Percentiles rank a stretch among this genome's conserved stretches.
Conservation (phyloP, 2,113 vertebrate species). For the Probosciger aterrimus region DNA sequence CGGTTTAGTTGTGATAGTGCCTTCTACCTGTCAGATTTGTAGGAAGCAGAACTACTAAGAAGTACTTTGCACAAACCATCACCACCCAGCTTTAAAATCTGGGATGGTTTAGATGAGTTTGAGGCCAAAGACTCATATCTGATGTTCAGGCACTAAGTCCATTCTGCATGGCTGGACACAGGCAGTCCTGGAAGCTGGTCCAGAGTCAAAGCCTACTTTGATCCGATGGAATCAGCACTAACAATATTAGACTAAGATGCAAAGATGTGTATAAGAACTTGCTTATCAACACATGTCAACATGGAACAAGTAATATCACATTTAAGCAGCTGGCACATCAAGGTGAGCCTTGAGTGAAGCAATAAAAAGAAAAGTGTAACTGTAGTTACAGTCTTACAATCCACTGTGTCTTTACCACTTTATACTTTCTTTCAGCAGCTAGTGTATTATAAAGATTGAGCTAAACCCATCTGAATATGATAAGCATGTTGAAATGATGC, state of each 20-base stretch:
- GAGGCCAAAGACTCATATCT: background rate
- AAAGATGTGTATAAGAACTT: background rate
- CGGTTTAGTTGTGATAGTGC: background rate
- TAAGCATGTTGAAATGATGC: background rate
- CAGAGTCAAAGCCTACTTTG: background rate
- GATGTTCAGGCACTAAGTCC: background rate
- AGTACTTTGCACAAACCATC: background rate
- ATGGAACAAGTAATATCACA: background rate
- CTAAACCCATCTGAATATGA: background rate
- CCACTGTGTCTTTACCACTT: background rate
- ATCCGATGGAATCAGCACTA: background rate
- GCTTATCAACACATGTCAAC: background rate
- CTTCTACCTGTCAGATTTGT: background rate
- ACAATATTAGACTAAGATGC: background rate
- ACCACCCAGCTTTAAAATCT: background rate
- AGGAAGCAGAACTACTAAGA: background rate
- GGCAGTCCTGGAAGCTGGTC: background rate
- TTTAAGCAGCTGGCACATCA: background rate
- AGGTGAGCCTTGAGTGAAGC: background rate
- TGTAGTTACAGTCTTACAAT: background rate
- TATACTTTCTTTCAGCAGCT: background rate
- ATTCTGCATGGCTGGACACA: rapidly evolving
- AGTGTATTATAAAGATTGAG: background rate
- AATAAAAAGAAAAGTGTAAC: background rate
- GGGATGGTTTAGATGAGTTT: background rate